Conservation (phyloP, 1,140 invertebrate genomes). For the Elymnias hypermnestra region DNA sequence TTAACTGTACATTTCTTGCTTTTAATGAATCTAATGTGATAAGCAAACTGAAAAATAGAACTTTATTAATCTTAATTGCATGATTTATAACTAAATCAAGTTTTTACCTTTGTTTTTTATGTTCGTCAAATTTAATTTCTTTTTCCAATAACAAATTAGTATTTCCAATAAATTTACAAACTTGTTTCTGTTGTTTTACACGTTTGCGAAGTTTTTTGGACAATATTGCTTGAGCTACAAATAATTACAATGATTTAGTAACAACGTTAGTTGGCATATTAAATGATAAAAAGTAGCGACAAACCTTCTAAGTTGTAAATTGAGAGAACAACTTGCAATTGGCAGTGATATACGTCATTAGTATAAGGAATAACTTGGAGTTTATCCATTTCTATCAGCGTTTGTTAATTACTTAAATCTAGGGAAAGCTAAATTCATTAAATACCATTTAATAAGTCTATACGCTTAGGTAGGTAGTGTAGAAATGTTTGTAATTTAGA, state of each 20-base stretch:
- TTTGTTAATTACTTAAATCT: too few relatives aligned
- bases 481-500: too few relatives aligned
- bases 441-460: too few relatives aligned
- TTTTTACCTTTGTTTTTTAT: slow-evolving; percentile 44
- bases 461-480: too few relatives aligned
- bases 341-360: slow-evolving; percentile 43
- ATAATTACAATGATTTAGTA: neutral
- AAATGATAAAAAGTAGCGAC: slow-evolving; percentile 8
- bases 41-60: slow-evolving; percentile 34
- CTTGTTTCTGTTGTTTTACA: slow-evolving; percentile 36
- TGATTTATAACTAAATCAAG: too few relatives aligned
- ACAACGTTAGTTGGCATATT: neutral
- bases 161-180: slow-evolving; percentile 41
- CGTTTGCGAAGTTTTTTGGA: slow-evolving; percentile 42
- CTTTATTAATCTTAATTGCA: too few relatives aligned
- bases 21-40: slow-evolving; percentile 41
- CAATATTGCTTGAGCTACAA: slow-evolving; percentile 38
- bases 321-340: slow-evolving; percentile 46
- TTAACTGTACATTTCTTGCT: slow-evolving; percentile 46
- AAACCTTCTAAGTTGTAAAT: slow-evolving; percentile 55
- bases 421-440: too few relatives aligned
- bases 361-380: slow-evolving; percentile 1
- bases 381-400: too few relatives aligned
- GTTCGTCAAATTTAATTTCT: slow-evolving; percentile 49
- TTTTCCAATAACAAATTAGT: slow-evolving; percentile 45